Evolutionary conservation across 2,113 vertebrate species (phyloP), one percentile per base, ranked within the genome.

Genomic region (Ciconia maguari): DNA sequence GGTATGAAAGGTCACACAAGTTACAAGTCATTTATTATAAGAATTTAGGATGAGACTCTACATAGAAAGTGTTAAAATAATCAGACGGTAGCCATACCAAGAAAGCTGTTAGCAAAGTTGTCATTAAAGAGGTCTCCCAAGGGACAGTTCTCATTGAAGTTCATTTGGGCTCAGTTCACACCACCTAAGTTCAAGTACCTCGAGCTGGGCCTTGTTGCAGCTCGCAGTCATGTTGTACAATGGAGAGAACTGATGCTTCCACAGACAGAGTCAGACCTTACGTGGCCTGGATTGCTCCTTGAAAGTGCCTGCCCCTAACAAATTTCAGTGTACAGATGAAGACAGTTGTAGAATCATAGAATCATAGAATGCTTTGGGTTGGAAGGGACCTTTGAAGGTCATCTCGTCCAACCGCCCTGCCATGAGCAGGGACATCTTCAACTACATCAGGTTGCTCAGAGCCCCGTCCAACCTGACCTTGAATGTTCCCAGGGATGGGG

Each of bases 151-250:
- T 32, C 52, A 10, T 6, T 8, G 16, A 58, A 52, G 71, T 38
- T 51, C 22, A 10, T 34, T 34, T 25, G 36, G 7, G 58, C 58
- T 55, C 34, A 20, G 19, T 12, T 55, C 48, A 42, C 11, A 12
- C 0, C 26, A 16, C 29, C 25, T 4, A 42, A 19, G 7, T 30
- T 46, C 29, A 48, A 4, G 9, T 49, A n/a, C n/a, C 64, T 32
- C 12, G 10, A 49, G 42, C 62, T 30, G 21, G 17, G 22, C 57
- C 22, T 11, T 55, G 4, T 29, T 64, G 29, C 49, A 32, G 32
- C 32, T 13, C 1, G 19, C 41, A 7, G 46, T 25, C 24, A 3
- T 2, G 10, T 27, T 34, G 19, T 8, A 15, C 5, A 14, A 2
- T 4, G 8, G 42, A 42, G 48, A 83, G n/a, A 42, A n/a, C 30